Base-by-base conservation (phyloP, 2,113 vertebrate genomes). In the Verasper variegatus region DNA sequence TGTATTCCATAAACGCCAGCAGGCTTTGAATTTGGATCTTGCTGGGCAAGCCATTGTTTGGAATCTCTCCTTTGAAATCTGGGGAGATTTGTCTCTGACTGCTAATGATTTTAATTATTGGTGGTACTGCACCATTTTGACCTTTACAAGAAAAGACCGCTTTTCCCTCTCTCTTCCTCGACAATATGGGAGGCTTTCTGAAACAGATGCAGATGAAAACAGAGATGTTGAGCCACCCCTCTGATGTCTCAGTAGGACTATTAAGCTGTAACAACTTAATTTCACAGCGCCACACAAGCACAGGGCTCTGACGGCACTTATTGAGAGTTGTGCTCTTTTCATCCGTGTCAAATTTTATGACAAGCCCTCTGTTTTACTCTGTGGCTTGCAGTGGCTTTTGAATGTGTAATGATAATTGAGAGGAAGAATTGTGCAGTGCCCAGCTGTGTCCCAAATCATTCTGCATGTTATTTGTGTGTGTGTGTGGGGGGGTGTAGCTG, bases 301-400 rank as follows among this genome's bases (percentile, higher is more conserved):
- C 65, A 65, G 69, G 74, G 84, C 83, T 81, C 60, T 73, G 64
- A 79, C 59, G 58, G 69, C 88, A 76, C 75, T 81, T 89, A 88
- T 90, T 88, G 80, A 90, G 85, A 72, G 83, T 66, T 71, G 71
- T 40, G 59, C 73, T 85, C 84, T 66, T 76, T 86, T 78, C 82
- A 85, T 87, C 86, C 64, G 71, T 88, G 88, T 87, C 87, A 87
- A 80, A 88, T 89, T 86, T 71, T 66, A 77, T 85, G 84, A 83
- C 85, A 81, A 79, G 74, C 58, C 76, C 72, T 81, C 63, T 76
- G 71, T 81, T 85, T 88, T 76, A 68, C 70, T 81, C 40, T 24
- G 10, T 51, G 72, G 63, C 77, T 89, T 45, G 8, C 65, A 52
- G 78, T 83, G 72, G 74, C 78, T 79, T 68, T 56, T 78, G 73